Evolutionary conservation across 2,113 vertebrate species (phyloP).

Genomic region (Lates calcarifer): DNA sequence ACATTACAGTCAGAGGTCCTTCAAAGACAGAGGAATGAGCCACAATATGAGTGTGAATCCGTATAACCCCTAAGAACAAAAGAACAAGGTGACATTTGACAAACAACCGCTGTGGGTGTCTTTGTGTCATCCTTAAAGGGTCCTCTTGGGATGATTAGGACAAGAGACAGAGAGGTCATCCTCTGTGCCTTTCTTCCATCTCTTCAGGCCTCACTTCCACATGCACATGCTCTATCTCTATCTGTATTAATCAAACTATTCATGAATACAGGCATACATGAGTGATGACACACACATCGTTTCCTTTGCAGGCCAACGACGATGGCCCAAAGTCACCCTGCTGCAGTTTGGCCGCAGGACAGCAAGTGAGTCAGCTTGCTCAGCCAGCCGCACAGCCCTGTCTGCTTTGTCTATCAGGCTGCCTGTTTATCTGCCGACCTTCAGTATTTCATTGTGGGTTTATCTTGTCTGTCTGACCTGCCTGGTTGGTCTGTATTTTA

Average conservation of each 20-base stretch:
- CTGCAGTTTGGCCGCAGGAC: slow-evolving; percentile 65
- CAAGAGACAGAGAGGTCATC: slow-evolving; percentile 61
- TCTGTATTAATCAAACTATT: slow-evolving; percentile 50
- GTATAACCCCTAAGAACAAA: slow-evolving; percentile 30
- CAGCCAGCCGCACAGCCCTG: slow-evolving; percentile 26
- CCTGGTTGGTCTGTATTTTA: slow-evolving; percentile 5
- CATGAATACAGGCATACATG: slow-evolving; percentile 25
- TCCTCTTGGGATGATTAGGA: slow-evolving; percentile 40
- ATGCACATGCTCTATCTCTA: slow-evolving; percentile 42
- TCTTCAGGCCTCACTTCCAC: slow-evolving; percentile 48
- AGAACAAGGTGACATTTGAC: slow-evolving; percentile 55
- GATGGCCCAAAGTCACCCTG: slow-evolving; percentile 50
- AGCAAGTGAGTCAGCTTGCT: slow-evolving; percentile 67
- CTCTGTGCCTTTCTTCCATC: neutral
- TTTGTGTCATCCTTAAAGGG: slow-evolving; percentile 47
- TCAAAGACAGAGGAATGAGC: slow-evolving; percentile 17
- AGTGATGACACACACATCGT: slow-evolving; percentile 48
- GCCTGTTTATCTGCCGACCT: slow-evolving; percentile 50
- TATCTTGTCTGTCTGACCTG: slow-evolving; percentile 15
- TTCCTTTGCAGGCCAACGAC: slow-evolving; percentile 10
- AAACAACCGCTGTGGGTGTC: slow-evolving; percentile 43
- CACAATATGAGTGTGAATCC: slow-evolving; percentile 4
- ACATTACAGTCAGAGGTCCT: slow-evolving; percentile 42
- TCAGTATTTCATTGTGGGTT: slow-evolving; percentile 33
- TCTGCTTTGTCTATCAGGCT: slow-evolving; percentile 57